Percentiles rank a stretch among this genome's conserved stretches.
phyloP scores from a whole-genome alignment of 2,113 vertebrate species.

The Stegostoma tigrinum region DNA sequence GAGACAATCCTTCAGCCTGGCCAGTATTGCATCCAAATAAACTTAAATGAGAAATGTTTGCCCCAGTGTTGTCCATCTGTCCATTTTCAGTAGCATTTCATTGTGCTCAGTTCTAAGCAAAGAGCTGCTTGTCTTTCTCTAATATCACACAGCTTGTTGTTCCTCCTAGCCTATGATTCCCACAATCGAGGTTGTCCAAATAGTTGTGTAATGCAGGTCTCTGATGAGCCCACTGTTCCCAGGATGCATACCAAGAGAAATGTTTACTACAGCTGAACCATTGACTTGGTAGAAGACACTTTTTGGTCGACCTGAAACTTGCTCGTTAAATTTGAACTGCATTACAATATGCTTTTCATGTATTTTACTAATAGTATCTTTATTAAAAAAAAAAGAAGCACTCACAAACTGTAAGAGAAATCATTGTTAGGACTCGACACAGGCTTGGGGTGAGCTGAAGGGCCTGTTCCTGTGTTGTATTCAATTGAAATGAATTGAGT shows the following conservation, averaged over 20 bases:
- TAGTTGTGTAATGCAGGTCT: not conserved
- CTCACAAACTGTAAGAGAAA: not conserved
- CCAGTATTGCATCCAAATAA: slow-evolving; percentile 75
- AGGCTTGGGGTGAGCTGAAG: too few species aligned
- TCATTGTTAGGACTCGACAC: too few species aligned
- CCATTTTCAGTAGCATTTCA: slow-evolving; percentile 59
- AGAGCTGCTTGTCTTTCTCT: slow-evolving; percentile 77
- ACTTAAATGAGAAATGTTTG: slow-evolving; percentile 73
- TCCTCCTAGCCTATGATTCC: too few species aligned
- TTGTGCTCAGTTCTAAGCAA: slow-evolving; percentile 55
- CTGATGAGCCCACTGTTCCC: not conserved
- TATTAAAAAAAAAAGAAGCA: not conserved
- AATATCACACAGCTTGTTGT: slow-evolving; percentile 49
- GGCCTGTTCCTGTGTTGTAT: too few species aligned
- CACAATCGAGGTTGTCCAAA: not conserved
- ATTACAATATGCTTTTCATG: not conserved
- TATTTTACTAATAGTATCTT: not conserved
- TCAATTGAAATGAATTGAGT: too few species aligned
- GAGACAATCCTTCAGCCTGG: slow-evolving; percentile 65
- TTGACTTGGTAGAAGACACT: not conserved
- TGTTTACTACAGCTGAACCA: not conserved
- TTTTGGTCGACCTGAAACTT: not conserved
- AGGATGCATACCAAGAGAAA: not conserved
- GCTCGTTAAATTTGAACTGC: not conserved
- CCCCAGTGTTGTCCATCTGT: slow-evolving; percentile 73